Base-by-base conservation (phyloP, 2,113 vertebrate species). In the Tupaia tana region DNA sequence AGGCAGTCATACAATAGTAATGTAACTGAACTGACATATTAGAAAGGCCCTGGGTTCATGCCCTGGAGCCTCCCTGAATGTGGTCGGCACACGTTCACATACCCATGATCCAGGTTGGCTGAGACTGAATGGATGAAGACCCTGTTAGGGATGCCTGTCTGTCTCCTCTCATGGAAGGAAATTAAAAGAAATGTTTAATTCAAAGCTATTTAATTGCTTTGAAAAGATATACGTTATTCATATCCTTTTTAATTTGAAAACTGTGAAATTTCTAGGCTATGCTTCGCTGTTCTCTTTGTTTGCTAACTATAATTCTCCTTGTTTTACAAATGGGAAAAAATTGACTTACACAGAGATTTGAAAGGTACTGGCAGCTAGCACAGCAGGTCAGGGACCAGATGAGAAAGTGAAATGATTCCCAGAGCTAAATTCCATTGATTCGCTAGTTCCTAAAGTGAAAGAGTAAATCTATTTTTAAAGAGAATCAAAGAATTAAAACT, bases 401-500 rank as follows among this genome's bases (percentile, higher is more conserved):
- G 19, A 89, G 25, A 94, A 90, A 85, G 34, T 54, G 7, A 89
- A 89, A 89, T 86, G 9, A 94, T 95, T 88, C 18, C 64, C 58
- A 82, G 22, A 86, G 74, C 56, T 61, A 82, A 96, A 92, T 96
- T 91, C 31, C 27, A 82, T 86, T 92, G 91, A 74, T 82, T 91
- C 86, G 12, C 18, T 66, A 79, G 15, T 82, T 79, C 25, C 19
- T 66, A 92, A 74, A 92, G 31, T 91, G 12, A 95, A 95, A 85
- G 6, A 94, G 19, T 34, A 80, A 90, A 82, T 85, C 24, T 77
- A n/a, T 59, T 88, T 94, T 90, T 34, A 85, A 79, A 71, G 59
- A 54, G 66, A 96, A 93, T 88, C 16, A 93, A 85, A 95, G 1
- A 95, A 92, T 92, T 90, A 85, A 94, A 86, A 89, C 6, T 9